A percentile compares a stretch with the other conserved stretches of the same genome.
These are phyloP conservation scores for Pipistrellus kuhlii DNA, from an alignment of 2,797 vertebrate species.

Conservation along the genomic window DNA sequence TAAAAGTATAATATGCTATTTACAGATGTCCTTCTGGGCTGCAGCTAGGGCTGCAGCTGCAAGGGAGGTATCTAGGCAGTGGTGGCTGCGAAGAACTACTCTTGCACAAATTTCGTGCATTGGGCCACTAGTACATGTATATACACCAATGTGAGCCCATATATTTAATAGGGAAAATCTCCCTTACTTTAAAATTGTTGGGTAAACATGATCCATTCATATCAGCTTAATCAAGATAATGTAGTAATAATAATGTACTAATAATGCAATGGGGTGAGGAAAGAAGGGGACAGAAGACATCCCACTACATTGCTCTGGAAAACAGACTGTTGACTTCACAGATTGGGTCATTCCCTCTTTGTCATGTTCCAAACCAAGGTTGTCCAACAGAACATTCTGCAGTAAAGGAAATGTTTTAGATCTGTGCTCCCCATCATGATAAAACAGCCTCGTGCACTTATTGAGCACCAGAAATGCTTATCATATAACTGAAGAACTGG, in stretches of 20 bases:
- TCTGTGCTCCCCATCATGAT: neutral
- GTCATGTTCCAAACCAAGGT: neutral
- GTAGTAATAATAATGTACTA: neutral
- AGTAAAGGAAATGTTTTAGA: neutral
- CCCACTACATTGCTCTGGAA: neutral
- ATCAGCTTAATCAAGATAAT: neutral
- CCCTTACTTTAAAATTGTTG: slow-evolving; percentile 2
- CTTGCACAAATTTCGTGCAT: no score
- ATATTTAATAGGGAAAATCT: neutral
- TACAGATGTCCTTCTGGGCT: no score
- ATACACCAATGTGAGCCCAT: neutral
- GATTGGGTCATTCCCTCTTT: neutral
- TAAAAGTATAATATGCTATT: no score
- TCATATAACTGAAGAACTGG: neutral
- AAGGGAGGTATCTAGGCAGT: no score
- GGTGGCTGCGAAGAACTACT: no score
- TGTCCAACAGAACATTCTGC: neutral
- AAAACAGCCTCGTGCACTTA: neutral
- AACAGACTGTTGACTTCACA: neutral
- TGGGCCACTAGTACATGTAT: neutral
- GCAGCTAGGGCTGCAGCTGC: no score
- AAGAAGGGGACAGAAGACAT: neutral
- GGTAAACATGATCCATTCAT: neutral
- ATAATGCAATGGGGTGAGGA: neutral
- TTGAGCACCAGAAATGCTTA: neutral